These are phyloP conservation scores for Scyliorhinus canicula DNA, from an alignment of 2,797 vertebrate genomes.

Conservation along the genomic window DNA sequence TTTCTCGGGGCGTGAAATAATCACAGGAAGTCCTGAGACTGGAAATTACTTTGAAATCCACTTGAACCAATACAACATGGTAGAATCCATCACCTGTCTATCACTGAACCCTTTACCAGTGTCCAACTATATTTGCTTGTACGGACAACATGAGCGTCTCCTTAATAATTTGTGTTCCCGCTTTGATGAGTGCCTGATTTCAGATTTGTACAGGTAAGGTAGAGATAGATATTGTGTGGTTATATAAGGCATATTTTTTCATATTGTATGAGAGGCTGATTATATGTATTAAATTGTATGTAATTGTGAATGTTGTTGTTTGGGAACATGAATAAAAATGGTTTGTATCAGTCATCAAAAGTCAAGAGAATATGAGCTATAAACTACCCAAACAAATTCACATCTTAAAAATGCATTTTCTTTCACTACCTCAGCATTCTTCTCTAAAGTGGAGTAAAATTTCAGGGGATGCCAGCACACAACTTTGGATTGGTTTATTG, in stretches of 20 bases:
- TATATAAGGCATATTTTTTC: background rate
- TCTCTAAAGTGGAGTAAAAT: background rate
- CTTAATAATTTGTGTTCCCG: conserved; percentile 71
- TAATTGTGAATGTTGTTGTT: background rate
- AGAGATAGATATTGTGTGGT: conserved; percentile 36
- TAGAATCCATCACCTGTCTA: conserved; percentile 79
- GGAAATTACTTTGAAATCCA: conserved; percentile 80
- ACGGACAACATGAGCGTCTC: conserved; percentile 75
- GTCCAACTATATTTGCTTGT: conserved; percentile 76
- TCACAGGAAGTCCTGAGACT: conserved; percentile 60
- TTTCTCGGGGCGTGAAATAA: conserved; percentile 62
- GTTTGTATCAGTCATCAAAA: background rate
- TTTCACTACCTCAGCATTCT: background rate
- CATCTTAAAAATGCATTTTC: background rate
- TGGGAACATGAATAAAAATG: background rate
- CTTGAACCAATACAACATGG: conserved; percentile 58
- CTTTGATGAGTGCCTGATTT: conserved; percentile 60
- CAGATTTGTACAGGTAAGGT: conserved; percentile 80
- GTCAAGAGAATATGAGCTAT: background rate
- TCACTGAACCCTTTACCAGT: conserved; percentile 68
- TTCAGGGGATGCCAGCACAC: background rate
- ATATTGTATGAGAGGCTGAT: background rate
- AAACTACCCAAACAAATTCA: background rate
- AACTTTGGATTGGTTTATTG: no score
- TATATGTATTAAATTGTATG: background rate